Evolutionary conservation across 92 coral and sea anemone genomes (phyloP).

Genomic region (Meandrina meandrites): DNA sequence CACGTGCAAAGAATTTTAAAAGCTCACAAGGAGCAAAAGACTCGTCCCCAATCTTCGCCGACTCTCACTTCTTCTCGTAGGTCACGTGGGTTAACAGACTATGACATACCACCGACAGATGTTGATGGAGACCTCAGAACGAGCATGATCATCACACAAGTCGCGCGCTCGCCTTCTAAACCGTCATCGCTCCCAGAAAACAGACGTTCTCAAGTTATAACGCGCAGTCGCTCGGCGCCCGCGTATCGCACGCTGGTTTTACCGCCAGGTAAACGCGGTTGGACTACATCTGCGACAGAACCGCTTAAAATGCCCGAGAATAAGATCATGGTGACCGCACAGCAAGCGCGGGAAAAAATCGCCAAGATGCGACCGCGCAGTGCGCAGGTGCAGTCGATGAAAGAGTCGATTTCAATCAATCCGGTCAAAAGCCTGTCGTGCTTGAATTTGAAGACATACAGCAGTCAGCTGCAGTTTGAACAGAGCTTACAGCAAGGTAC

Average conservation of each 20-base stretch:
- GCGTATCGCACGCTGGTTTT: constrained; percentile 76
- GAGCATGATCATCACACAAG: constrained; percentile 62
- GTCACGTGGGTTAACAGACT: constrained; percentile 32
- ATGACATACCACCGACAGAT: constrained; percentile 53
- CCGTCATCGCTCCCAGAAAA: constrained; percentile 76
- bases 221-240: constrained; percentile 88
- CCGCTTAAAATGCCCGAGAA: constrained; percentile 68
- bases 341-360: constrained; percentile 76
- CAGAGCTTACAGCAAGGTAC: constrained; percentile 48
- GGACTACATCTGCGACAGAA: constrained; percentile 86
- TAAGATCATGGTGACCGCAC: constrained; percentile 82
- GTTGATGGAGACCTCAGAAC: constrained; percentile 54
- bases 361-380: constrained; percentile 83
- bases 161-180: constrained; percentile 59
- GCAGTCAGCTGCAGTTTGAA: constrained; percentile 72
- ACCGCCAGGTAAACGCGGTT: constrained; percentile 84
- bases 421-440: constrained; percentile 83
- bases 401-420: constrained; percentile 62
- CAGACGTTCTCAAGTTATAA: constrained; percentile 59
- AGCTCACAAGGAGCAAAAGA: constrained; percentile 57
- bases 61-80: constrained; percentile 58
- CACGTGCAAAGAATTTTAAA: constrained; percentile 82
- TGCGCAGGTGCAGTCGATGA: constrained; percentile 68
- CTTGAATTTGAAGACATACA: constrained; percentile 87
- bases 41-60: constrained; percentile 97